Conservation (phyloP, 2,113 vertebrate species). For the Hepsetus odoe region DNA sequence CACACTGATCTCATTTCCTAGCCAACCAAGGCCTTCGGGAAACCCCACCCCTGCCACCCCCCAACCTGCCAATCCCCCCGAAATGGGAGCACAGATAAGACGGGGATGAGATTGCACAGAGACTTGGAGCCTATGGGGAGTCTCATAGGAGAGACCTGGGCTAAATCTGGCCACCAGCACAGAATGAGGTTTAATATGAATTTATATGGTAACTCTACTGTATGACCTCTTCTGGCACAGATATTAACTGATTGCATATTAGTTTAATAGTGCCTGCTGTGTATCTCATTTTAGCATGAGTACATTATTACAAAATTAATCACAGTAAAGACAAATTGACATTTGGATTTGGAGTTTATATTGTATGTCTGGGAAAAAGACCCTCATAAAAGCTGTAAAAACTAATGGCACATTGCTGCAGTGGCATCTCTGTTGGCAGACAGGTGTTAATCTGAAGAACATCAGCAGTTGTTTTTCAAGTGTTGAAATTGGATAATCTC, state of each 20-base stretch:
- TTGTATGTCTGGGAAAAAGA: neutral
- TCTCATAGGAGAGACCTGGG: slow-evolving; percentile 10
- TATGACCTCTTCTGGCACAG: slow-evolving; percentile 6
- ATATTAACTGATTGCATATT: neutral
- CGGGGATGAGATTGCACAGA: slow-evolving; percentile 14
- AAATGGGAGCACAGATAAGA: slow-evolving; percentile 44
- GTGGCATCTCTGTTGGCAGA: neutral
- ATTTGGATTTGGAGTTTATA: neutral
- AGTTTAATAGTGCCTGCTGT: neutral
- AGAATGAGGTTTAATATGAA: slow-evolving; percentile 22
- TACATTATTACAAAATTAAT: neutral
- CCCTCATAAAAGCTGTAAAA: neutral
- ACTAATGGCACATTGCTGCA: neutral
- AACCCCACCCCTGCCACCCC: neutral
- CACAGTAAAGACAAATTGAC: neutral
- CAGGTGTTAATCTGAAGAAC: neutral
- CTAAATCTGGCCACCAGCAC: slow-evolving; percentile 23
- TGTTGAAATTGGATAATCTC: no score
- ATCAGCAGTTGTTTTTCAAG: neutral
- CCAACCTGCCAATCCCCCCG: neutral
- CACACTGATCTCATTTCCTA: slow-evolving; percentile 44
- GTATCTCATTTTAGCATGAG: neutral
- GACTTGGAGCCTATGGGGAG: neutral
- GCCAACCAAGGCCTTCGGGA: slow-evolving; percentile 40
- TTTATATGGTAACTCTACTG: slow-evolving; percentile 1